Base-by-base conservation (phyloP, 2,113 vertebrate genomes). In the Grammomys surdaster region DNA sequence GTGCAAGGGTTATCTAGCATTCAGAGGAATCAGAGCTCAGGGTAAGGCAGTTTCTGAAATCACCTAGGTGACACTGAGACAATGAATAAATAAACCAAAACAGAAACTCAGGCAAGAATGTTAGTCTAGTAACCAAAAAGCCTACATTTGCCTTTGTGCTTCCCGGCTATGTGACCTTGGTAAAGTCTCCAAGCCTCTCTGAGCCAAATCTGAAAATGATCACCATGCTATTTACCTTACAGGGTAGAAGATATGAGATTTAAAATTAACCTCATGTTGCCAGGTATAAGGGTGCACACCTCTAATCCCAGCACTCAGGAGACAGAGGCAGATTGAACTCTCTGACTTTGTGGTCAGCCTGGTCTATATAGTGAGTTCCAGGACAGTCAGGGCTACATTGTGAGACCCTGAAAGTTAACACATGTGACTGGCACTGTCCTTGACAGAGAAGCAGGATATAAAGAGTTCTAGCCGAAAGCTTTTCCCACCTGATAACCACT, bases 21-120 rank as follows among this genome's bases (percentile, higher is more conserved):
- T 7, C 5, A 54, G 72, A 76, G 1, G 0, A 0, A 0, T 3
- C 26, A 70, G 22, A 67, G 48, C 54, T 54, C 54, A n/a, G 31
- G 43, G 56, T 73, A 48, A 75, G 63, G 51, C 16, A 12, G 36
- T 85, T 77, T 72, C n/a, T 78, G 73, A 90, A 88, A 92, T 24
- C 73, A 51, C 28, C 81, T 78, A 33, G 36, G 80, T 56, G 26
- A 70, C 22, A 9, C 1, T 51, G 56, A 73, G 36, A 28, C 9
- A 26, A 54, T 14, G 11, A 51, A 40, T n/a, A 58, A 82, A 86
- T 67, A 67, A 86, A 86, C 16, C 60, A 67, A 69, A 69, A 86
- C 60, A 67, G 63, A 86, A 86, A 86, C 43, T 60, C 17, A 69
- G 13, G 28, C 43, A 69, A 48, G 28, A 48, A 48, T 86, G 82